Evolutionary conservation across 2,113 vertebrate species (phyloP), one percentile per base, ranked within the genome.

Genomic region (Myiozetetes cayanensis): DNA sequence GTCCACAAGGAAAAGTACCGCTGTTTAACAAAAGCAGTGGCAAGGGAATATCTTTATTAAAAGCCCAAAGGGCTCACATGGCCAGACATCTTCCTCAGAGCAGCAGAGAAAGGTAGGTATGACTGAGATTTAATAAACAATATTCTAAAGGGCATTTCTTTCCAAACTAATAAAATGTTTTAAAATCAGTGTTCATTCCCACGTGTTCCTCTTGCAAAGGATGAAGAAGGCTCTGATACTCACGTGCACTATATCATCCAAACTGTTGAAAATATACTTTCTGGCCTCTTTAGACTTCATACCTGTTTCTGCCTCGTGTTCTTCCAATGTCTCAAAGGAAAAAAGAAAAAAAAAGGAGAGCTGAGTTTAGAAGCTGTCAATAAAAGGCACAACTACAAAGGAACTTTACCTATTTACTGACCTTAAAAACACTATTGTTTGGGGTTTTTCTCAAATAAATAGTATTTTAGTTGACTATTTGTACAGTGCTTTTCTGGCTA

Each of bases 201-300:
- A 47, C 15, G 65, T 27, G 18, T 50, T 70, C 35, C 33, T 62
- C 83, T 35, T 35, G 43, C 55, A 92, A 65, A 65, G 44, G 49
- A 41, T 13, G 39, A 84, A 90, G n/a, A 44, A 90, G 50, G 12
- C 33, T 63, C 41, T 24, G 56, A 78, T 96, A 99, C 99, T 96
- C 98, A 99, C 99, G 21, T 99, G 99, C 98, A 98, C 99, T 97
- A 99, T 98, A 97, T 99, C 99, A 98, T 99, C 99, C 98, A 99
- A 99, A 98, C 98, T 99, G 98, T 98, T 99, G 98, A 99, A 99
- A 98, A 99, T 99, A 97, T 99, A 99, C 98, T 99, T 99, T 93
- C 99, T 98, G 91, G 99, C 99, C 98, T 99, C 99, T 97, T 99
- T 99, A 96, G 99, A 99, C 96, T 99, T 99, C 98, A 99, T 99